phyloP scores from a whole-genome alignment of 2,797 vertebrate species.

The Hippoglossus hippoglossus region DNA sequence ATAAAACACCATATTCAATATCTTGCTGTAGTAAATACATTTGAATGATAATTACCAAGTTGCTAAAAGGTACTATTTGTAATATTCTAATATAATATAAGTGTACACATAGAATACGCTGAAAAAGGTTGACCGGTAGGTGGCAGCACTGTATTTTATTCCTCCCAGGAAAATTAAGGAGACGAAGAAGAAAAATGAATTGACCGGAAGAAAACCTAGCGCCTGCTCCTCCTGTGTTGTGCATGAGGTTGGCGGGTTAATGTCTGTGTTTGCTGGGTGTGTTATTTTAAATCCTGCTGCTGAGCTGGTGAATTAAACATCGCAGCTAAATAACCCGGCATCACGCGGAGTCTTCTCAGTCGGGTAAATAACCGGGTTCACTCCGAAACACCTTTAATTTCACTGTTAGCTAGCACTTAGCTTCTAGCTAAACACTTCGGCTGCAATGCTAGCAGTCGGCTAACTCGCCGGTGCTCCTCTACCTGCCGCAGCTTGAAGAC shows the following conservation, averaged over 20 bases:
- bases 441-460: conserved; percentile 28
- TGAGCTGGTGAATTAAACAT: neutral
- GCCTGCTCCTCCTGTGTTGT: conserved; percentile 10
- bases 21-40: no score
- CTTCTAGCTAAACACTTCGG: conserved; percentile 38
- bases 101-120: no score
- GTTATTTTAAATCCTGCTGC: conserved; percentile 32
- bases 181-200: conserved; percentile 51
- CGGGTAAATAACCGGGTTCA: conserved; percentile 46
- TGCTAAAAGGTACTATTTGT: no score
- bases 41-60: no score
- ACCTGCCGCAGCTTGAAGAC: neutral
- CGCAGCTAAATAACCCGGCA: neutral
- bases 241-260: conserved; percentile 83
- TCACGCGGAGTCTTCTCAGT: conserved; percentile 17
- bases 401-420: conserved; percentile 46
- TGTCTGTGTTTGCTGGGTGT: conserved; percentile 7
- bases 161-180: neutral
- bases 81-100: no score
- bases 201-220: conserved; percentile 59
- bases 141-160: conserved; percentile 34
- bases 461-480: conserved; percentile 17
- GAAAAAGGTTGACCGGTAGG: conserved; percentile 16
- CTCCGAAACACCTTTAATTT: conserved; percentile 19
- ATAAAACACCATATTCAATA: no score